Evolutionary conservation across 2,888 invertebrate species (phyloP).

Genomic region (Erannis defoliaria): DNA sequence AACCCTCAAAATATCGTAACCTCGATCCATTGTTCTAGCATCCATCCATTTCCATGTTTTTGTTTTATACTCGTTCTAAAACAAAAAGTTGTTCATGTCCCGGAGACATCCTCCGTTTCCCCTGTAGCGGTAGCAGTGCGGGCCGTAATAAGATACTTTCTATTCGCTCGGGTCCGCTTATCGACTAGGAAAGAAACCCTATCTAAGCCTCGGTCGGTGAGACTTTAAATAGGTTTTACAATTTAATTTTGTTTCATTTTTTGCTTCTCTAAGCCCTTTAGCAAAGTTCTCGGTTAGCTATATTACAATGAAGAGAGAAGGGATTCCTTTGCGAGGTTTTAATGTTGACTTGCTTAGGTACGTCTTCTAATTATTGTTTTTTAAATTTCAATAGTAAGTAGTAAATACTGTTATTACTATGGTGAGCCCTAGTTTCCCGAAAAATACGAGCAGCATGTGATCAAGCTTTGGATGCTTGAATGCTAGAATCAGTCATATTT

Average conservation of each 20-base stretch:
- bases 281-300: background rate
- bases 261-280: constrained; percentile 2
- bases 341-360: no score
- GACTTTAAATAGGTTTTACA: constrained; percentile 25
- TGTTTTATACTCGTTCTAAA: constrained; percentile 6
- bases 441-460: no score
- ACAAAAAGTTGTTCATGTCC: constrained; percentile 6
- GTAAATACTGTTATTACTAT: no score
- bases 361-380: no score
- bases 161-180: constrained; percentile 25
- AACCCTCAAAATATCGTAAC: no score
- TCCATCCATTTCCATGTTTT: background rate
- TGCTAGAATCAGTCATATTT: no score
- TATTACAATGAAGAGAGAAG: background rate
- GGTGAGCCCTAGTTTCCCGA: no score
- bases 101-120: constrained; percentile 1
- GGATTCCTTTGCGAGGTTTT: background rate
- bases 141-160: constrained; percentile 29
- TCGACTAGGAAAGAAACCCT: constrained; percentile 21
- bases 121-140: constrained; percentile 11
- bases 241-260: constrained; percentile 15
- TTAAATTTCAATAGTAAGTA: no score
- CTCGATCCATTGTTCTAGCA: background rate
- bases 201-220: constrained; percentile 3
- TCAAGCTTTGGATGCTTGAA: no score